Conservation (phyloP, 2,113 vertebrate species). For the Mionectes macconnelli region DNA sequence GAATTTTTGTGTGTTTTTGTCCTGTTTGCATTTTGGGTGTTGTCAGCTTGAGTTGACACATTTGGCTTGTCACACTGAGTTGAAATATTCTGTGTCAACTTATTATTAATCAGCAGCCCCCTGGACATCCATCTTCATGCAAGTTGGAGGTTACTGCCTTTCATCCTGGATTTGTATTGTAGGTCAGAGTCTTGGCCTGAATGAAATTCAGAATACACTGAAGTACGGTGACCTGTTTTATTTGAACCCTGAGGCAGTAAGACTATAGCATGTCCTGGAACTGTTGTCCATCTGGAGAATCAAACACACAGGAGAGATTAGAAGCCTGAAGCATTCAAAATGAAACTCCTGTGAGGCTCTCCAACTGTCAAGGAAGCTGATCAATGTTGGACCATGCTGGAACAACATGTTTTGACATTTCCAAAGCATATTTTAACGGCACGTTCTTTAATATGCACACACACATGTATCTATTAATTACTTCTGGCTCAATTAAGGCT, state of each 20-base stretch:
- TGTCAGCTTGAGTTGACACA: neutral
- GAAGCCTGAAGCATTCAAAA: neutral
- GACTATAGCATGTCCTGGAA: neutral
- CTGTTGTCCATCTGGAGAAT: constrained; percentile 36
- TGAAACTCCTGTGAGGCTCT: neutral
- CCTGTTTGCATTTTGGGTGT: neutral
- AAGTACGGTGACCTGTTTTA: neutral
- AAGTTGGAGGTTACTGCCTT: neutral
- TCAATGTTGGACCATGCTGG: neutral
- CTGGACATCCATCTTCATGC: neutral
- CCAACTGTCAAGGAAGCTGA: constrained; percentile 20
- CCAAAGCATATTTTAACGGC: neutral
- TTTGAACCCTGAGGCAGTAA: neutral
- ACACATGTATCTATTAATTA: neutral
- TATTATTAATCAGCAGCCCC: neutral
- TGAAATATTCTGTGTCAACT: neutral
- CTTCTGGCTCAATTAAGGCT: neutral
- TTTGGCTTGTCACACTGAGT: neutral
- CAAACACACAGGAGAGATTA: neutral
- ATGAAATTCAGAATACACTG: neutral
- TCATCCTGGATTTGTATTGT: neutral
- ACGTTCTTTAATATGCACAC: neutral
- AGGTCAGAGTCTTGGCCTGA: neutral
- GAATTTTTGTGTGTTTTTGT: neutral
- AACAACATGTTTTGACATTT: constrained; percentile 40